phyloP scores from a whole-genome alignment of 2,113 vertebrate genomes.

The Chionodraco myersi region DNA sequence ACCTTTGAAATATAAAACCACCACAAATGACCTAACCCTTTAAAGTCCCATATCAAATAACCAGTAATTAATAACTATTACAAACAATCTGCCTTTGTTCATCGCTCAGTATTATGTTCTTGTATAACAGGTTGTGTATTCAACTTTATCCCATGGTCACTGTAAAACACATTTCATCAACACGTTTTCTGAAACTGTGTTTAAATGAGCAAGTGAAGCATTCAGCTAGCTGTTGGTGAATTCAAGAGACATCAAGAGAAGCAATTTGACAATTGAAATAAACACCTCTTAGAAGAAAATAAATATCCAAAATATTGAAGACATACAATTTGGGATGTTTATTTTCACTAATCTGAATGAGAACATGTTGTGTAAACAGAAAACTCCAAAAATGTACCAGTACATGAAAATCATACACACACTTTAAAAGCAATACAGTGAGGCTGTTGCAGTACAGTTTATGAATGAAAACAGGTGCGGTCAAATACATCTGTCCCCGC shows the following conservation, averaged over 20 bases:
- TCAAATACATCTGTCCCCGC: conserved; percentile 32
- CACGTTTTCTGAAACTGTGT: too few species aligned
- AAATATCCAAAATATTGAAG: too few species aligned
- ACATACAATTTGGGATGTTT: too few species aligned
- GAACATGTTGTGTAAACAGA: too few species aligned
- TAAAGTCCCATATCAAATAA: conserved; percentile 39
- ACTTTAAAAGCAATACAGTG: neutral
- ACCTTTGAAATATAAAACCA: conserved; percentile 59
- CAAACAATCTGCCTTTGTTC: conserved; percentile 23
- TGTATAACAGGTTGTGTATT: conserved; percentile 74
- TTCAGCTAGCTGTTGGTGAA: too few species aligned
- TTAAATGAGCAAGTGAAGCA: too few species aligned
- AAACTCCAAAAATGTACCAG: too few species aligned
- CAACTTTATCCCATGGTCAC: conserved; percentile 42
- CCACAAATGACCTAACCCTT: conserved; percentile 18
- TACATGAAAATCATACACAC: neutral
- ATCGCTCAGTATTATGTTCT: conserved; percentile 36
- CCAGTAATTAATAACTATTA: conserved; percentile 5
- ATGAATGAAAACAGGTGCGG: conserved; percentile 66
- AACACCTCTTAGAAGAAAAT: too few species aligned
- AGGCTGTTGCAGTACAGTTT: neutral
- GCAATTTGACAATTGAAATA: too few species aligned
- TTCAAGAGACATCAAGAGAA: too few species aligned
- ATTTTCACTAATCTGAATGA: too few species aligned
- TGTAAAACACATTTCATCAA: conserved; percentile 22